phyloP scores from a whole-genome alignment of 2,888 invertebrate species.

The Gastrophysa polygoni region DNA sequence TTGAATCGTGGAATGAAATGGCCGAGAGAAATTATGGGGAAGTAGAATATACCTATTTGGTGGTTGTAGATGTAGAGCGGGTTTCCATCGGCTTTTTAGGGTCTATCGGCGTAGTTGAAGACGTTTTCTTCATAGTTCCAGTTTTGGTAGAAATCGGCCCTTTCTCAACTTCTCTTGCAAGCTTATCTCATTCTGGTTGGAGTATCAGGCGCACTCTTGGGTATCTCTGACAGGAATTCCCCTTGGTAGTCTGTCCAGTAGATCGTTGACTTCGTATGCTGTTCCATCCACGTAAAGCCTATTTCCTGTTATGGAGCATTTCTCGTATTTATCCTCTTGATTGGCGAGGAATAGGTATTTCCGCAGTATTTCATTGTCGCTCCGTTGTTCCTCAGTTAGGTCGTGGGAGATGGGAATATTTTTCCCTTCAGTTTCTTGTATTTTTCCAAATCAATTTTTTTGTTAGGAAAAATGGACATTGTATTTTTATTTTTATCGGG shows the following conservation, averaged over 20 bases:
- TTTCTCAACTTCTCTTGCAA: neutral
- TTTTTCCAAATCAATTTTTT: neutral
- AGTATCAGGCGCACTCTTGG: constrained; percentile 2
- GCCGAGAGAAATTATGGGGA: neutral
- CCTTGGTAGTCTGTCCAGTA: neutral
- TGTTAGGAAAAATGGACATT: neutral
- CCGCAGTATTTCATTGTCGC: neutral
- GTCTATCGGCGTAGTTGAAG: neutral
- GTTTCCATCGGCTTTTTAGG: neutral
- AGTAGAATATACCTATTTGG: neutral
- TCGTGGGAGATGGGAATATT: neutral
- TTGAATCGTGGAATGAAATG: neutral
- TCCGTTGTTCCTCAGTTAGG: neutral
- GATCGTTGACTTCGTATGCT: neutral
- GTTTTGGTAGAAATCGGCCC: neutral
- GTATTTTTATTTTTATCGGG: neutral
- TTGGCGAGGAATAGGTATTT: constrained; percentile 3
- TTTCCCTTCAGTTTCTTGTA: constrained; percentile 1
- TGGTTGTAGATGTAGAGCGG: constrained; percentile 3
- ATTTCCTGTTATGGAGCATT: constrained; percentile 1
- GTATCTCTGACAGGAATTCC: neutral
- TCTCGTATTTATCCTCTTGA: neutral
- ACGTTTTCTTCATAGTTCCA: neutral
- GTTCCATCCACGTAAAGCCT: constrained; percentile 2
- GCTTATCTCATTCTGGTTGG: neutral